Evolutionary conservation across 2,797 vertebrate genomes (phyloP).

Genomic region (Cryptoblepharus egeriae): DNA sequence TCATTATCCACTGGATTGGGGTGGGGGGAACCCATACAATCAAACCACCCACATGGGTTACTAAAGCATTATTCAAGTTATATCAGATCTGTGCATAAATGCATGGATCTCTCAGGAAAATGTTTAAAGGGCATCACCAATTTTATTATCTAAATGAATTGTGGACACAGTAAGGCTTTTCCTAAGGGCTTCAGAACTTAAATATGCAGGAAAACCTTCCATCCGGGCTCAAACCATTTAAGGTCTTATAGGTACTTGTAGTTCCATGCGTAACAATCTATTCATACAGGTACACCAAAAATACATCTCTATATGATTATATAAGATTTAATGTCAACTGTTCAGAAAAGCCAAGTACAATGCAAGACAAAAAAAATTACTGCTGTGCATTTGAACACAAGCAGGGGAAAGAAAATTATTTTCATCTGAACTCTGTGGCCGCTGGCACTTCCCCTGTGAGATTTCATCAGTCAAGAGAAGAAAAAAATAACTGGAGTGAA

Average conservation of each 20-base stretch:
- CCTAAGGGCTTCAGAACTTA: neutral
- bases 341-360: neutral
- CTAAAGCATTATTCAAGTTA: neutral
- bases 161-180: neutral
- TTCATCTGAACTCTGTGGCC: conserved; percentile 10
- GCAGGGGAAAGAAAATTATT: conserved; percentile 6
- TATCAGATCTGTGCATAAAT: too few relatives aligned
- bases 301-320: neutral
- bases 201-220: neutral
- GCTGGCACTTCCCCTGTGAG: conserved; percentile 11
- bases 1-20: neutral
- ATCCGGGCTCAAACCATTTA: neutral
- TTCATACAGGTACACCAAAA: neutral
- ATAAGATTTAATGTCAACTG: neutral
- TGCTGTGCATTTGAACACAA: neutral
- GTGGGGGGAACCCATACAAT: neutral
- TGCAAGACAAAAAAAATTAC: neutral
- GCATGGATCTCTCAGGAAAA: too few relatives aligned
- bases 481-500: neutral
- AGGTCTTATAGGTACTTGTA: neutral
- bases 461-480: neutral
- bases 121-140: neutral
- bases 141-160: neutral
- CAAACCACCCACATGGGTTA: neutral
- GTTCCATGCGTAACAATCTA: neutral